Conservation (phyloP, 2,888 invertebrate species). For the Napeogenes sylphis region DNA sequence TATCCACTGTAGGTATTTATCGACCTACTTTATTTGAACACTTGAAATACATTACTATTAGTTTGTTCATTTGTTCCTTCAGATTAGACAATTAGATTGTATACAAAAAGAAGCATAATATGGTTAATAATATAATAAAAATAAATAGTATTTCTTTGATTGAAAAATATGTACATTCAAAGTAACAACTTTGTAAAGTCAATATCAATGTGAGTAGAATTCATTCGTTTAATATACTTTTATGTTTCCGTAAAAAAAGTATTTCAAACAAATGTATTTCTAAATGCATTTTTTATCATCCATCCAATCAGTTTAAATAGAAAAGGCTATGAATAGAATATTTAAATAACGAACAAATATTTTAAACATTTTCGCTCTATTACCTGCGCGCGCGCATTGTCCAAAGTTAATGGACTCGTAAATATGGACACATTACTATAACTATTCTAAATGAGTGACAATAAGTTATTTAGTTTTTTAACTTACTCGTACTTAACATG, state of each 20-base stretch:
- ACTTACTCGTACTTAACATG: not conserved
- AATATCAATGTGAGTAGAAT: no score
- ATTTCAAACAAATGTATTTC: no score
- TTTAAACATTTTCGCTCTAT: constrained; percentile 33
- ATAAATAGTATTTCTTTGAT: no score
- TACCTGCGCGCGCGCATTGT: constrained; percentile 45
- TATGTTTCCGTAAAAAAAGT: no score
- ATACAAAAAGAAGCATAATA: no score
- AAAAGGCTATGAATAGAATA: constrained; percentile 15
- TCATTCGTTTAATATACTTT: no score
- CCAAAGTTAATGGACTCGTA: constrained; percentile 56
- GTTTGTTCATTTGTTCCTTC: no score
- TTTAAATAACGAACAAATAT: constrained; percentile 9
- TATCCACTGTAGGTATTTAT: constrained; percentile 5
- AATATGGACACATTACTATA: constrained; percentile 57
- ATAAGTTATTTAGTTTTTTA: constrained; percentile 27
- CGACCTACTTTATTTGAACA: constrained; percentile 10
- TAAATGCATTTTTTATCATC: not conserved
- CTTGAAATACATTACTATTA: no score
- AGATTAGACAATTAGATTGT: no score
- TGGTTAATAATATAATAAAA: no score
- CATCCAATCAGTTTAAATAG: constrained; percentile 3
- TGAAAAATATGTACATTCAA: no score
- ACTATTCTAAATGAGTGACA: constrained; percentile 43
- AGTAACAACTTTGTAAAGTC: no score